Base-by-base conservation (phyloP, 2,888 invertebrate genomes). In the Dynastes tityus region DNA sequence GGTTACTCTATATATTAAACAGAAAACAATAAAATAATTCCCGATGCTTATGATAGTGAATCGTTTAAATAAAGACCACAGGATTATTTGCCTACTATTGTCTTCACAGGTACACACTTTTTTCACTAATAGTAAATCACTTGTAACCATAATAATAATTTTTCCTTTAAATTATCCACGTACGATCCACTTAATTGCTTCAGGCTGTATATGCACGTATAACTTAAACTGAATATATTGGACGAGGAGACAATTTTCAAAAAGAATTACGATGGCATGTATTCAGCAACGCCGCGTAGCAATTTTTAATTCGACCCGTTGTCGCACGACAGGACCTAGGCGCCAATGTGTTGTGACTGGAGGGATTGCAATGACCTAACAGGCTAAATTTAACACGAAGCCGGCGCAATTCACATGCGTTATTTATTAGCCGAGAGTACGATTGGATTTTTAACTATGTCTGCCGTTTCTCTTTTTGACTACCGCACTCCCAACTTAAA, bases 301-400 rank as follows among this genome's bases (percentile, higher is more conserved):
- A 75, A 75, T 75, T 75, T 75, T 75, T 64, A 75, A 75, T 75
- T 75, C 75, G 61, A 49, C 75, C 45, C 75, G 63, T 75, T 61
- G 75, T 75, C 75, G 75, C 64, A 65, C 63, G 77, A 77, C 77
- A 70, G 77, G 65, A 61, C 49, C 45, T 51, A 68, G 87, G 86
- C 87, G 86, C 86, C 86, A 84, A 70, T 70, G 83, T 86, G 85
- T 85, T 86, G 84, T 85, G 85, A 85, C 85, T 86, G 83, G 83
- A 80, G 81, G 81, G 83, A 85, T 84, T 82, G 84, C 85, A 86
- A 85, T 86, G 85, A 86, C 85, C 86, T 85, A 86, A 86, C 83
- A 49, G 82, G 83, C 86, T 86, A 86, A 86, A 85, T 84, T 85
- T 86, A 86, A 84, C 81, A 82, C 37, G 53, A 70, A 77, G 71